Percentiles rank a stretch among this genome's conserved stretches.
Conservation (phyloP, 2,888 invertebrate species). For the Pemphredon lugubris region DNA sequence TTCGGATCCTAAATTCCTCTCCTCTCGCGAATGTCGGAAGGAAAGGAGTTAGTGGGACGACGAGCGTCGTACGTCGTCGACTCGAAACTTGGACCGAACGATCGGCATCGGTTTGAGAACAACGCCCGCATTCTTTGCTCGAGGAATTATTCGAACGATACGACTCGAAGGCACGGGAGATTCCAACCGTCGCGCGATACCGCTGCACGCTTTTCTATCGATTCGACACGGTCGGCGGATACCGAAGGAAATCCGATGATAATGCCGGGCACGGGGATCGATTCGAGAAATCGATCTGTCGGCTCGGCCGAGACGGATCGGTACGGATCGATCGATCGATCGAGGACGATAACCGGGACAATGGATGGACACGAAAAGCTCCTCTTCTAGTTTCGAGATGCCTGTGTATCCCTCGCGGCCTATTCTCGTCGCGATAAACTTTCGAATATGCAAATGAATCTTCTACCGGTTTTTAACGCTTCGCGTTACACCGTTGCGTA, state of each 20-base stretch:
- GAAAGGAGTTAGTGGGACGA: conserved; percentile 1
- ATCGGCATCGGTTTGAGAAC: conserved; percentile 24
- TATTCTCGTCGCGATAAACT: conserved; percentile 18
- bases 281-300: conserved; percentile 40
- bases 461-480: conserved; percentile 39
- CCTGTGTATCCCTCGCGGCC: background rate
- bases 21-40: background rate
- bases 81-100: conserved; percentile 16
- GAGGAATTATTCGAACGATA: conserved; percentile 32
- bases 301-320: conserved; percentile 14
- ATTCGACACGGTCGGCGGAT: conserved; percentile 52
- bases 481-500: conserved; percentile 29
- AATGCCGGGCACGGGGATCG: conserved; percentile 46
- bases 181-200: background rate
- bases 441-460: conserved; percentile 49
- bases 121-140: conserved; percentile 31
- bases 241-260: conserved; percentile 41
- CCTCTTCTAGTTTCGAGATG: too few species aligned
- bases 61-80: background rate
- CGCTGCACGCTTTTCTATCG: conserved; percentile 40
- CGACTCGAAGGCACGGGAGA: background rate
- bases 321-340: too few species aligned
- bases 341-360: conserved; percentile 35
- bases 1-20: too few species aligned
- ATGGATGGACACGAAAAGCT: background rate